Conservation (phyloP, 2,888 invertebrate species). For the Tenthredo notha region DNA sequence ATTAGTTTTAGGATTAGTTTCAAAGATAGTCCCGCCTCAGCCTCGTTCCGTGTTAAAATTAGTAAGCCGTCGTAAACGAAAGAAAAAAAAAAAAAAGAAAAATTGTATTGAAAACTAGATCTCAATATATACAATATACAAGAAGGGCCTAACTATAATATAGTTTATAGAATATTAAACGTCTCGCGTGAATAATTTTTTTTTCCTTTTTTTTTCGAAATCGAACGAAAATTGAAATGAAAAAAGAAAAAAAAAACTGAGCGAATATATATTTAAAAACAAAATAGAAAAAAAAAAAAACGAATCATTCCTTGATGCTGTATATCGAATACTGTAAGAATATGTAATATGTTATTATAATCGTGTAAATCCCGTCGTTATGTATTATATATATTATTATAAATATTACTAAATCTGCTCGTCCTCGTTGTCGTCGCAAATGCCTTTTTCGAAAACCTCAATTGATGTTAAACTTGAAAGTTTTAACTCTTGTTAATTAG, state of each 20-base stretch:
- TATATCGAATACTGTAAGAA: conserved; percentile 73
- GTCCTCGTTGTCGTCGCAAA: conserved; percentile 71
- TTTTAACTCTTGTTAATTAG: conserved; percentile 76
- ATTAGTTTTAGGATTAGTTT: conserved; percentile 24
- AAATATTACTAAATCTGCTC: conserved; percentile 61
- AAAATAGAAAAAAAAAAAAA: conserved; percentile 64
- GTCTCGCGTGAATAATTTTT: conserved; percentile 5
- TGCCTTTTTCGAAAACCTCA: conserved; percentile 74
- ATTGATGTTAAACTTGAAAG: conserved; percentile 77
- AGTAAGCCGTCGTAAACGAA: conserved; percentile 64
- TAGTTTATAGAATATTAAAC: conserved; percentile 57
- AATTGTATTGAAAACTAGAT: conserved; percentile 70
- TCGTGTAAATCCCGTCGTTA: conserved; percentile 74
- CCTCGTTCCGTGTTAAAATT: conserved; percentile 53
- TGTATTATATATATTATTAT: conserved; percentile 65
- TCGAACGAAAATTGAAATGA: conserved; percentile 55
- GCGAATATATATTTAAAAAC: conserved; percentile 55
- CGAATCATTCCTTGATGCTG: conserved; percentile 76
- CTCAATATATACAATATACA: conserved; percentile 69
- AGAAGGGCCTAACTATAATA: conserved; percentile 69
- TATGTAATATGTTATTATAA: conserved; percentile 73
- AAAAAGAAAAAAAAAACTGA: conserved; percentile 48
- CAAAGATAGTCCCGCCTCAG: conserved; percentile 19
- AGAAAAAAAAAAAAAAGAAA: conserved; percentile 57
- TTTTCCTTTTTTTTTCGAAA: conserved; percentile 33